phyloP scores from a whole-genome alignment of 2,113 vertebrate genomes.

The Triplophysa siluroides region DNA sequence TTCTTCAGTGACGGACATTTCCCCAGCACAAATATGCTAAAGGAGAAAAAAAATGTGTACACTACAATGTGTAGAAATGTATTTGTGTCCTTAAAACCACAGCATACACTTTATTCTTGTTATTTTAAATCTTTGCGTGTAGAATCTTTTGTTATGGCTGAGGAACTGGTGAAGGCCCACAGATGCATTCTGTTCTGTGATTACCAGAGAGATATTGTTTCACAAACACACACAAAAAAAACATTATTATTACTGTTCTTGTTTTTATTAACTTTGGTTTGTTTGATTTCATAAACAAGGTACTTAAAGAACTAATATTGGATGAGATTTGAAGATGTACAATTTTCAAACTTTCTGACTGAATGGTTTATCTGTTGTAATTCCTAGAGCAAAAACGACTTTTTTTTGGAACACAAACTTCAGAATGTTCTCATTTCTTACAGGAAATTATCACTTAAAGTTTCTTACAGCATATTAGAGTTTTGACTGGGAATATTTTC shows the following conservation, averaged over 20 bases:
- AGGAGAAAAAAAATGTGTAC: slow-evolving; percentile 27
- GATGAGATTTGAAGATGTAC: slow-evolving; percentile 56
- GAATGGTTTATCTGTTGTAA: slow-evolving; percentile 19
- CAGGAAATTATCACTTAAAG: slow-evolving; percentile 41
- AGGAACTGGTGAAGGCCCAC: slow-evolving; percentile 34
- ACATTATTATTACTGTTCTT: neutral
- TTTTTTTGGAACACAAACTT: slow-evolving; percentile 19
- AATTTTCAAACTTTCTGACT: slow-evolving; percentile 20
- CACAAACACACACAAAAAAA: slow-evolving; percentile 43
- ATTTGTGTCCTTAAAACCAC: slow-evolving; percentile 52
- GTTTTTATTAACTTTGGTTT: slow-evolving; percentile 49
- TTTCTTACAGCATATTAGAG: slow-evolving; percentile 62
- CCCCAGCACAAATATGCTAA: slow-evolving; percentile 6
- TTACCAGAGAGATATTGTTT: slow-evolving; percentile 54
- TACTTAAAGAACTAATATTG: slow-evolving; percentile 56
- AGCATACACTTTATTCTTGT: slow-evolving; percentile 53
- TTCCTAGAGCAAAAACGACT: neutral
- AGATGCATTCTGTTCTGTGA: slow-evolving; percentile 62
- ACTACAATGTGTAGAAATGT: slow-evolving; percentile 46
- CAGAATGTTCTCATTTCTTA: slow-evolving; percentile 56
- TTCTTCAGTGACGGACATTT: slow-evolving; percentile 82
- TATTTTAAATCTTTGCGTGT: slow-evolving; percentile 34
- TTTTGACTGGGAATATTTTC: slow-evolving; percentile 50
- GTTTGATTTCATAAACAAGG: slow-evolving; percentile 59
- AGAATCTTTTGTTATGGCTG: neutral